These are phyloP conservation scores for Campaea margaritaria DNA, from an alignment of 2,888 invertebrate genomes.

Conservation along the genomic window DNA sequence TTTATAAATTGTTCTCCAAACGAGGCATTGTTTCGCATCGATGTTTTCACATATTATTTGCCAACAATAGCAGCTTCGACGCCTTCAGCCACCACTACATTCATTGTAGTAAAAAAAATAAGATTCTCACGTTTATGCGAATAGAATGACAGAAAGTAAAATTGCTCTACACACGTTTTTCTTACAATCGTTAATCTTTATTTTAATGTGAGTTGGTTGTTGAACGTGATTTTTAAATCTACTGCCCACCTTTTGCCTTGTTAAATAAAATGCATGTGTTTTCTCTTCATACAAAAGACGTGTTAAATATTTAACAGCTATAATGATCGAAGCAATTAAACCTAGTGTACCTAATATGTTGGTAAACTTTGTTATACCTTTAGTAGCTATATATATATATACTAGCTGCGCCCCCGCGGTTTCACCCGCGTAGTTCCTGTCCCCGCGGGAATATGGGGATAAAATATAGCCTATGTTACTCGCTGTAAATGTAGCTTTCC, in stretches of 20 bases:
- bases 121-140: conserved; percentile 38
- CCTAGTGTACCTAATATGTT: no score
- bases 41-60: conserved; percentile 35
- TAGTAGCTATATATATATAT: no score
- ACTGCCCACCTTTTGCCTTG: neutral
- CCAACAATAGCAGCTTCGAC: conserved; percentile 30
- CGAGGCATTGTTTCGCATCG: conserved; percentile 35
- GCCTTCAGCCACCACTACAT: conserved; percentile 15
- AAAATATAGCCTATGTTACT: no score
- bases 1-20: conserved; percentile 25
- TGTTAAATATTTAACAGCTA: no score
- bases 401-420: no score
- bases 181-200: conserved; percentile 9
- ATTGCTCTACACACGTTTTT: conserved; percentile 26
- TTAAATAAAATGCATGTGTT: neutral
- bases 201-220: conserved; percentile 9
- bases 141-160: conserved; percentile 39
- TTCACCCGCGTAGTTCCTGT: no score
- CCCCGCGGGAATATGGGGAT: no score
- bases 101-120: conserved; percentile 20
- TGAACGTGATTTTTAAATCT: neutral
- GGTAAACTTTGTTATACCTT: no score
- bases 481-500: no score
- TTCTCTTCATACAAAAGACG: no score
- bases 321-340: no score